Percentiles rank a stretch among this genome's conserved stretches.
phyloP scores from a whole-genome alignment of 2,113 vertebrate genomes.

The Noturus placidus region DNA sequence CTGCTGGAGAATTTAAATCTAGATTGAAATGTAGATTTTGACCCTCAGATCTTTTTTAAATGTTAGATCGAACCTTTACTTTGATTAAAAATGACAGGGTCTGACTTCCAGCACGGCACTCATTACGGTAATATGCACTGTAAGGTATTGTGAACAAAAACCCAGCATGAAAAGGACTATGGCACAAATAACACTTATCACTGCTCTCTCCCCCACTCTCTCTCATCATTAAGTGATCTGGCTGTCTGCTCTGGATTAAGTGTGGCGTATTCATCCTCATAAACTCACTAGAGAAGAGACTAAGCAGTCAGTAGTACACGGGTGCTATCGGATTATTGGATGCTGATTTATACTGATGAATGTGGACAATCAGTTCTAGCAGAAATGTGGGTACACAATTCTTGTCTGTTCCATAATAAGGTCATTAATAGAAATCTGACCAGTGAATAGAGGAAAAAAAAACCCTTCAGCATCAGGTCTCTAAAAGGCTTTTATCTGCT shows the following conservation, averaged over 20 bases:
- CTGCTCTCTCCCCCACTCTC: conserved; percentile 9
- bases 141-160: conserved; percentile 13
- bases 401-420: conserved; percentile 53
- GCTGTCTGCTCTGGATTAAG: conserved; percentile 46
- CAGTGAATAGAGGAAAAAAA: neutral
- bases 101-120: neutral
- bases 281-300: conserved; percentile 42
- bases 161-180: conserved; percentile 5
- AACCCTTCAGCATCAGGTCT: neutral
- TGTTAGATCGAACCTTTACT: neutral
- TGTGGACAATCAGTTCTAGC: conserved; percentile 54
- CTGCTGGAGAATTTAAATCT: neutral
- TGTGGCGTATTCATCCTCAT: conserved; percentile 50
- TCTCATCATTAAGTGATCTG: conserved; percentile 13
- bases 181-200: neutral
- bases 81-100: neutral
- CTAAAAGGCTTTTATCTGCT: conserved; percentile 29
- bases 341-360: conserved; percentile 55
- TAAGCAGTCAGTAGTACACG: conserved; percentile 20
- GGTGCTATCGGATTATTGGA: conserved; percentile 48
- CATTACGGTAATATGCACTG: neutral
- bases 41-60: neutral
- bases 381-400: conserved; percentile 49
- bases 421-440: conserved; percentile 36
- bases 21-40: neutral